Conservation (phyloP, 1,140 invertebrate species). For the Mylabris phalerata region DNA sequence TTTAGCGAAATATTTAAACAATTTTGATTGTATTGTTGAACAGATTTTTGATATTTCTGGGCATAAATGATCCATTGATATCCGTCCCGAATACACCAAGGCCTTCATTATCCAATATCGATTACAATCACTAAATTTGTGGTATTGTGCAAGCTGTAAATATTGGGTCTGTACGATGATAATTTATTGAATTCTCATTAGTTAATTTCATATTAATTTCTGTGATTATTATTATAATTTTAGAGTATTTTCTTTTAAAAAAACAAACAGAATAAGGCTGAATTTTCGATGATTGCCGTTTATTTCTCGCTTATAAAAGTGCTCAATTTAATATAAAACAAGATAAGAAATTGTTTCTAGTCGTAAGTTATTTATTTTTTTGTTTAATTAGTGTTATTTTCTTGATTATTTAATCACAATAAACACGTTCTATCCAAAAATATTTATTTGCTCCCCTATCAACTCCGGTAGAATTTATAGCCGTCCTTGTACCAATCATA, state of each 20-base stretch:
- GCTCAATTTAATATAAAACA: not conserved
- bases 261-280: conserved; percentile 2
- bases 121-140: not conserved
- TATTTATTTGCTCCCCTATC: too few species aligned
- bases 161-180: too few species aligned
- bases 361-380: conserved; percentile 3
- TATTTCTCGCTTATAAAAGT: not conserved
- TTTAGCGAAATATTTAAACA: not conserved
- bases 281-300: not conserved
- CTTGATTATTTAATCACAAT: not conserved
- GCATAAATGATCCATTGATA: conserved; percentile 2
- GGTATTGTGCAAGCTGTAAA: too few species aligned
- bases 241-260: not conserved
- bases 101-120: conserved; percentile 8
- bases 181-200: too few species aligned
- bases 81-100: conserved; percentile 15
- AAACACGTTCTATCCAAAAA: too few species aligned
- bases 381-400: conserved; percentile 6
- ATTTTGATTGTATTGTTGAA: not conserved
- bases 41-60: conserved; percentile 8
- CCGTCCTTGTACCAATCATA: too few species aligned
- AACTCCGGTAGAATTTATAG: too few species aligned
- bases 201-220: too few species aligned
- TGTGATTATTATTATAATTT: too few species aligned
- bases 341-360: conserved; percentile 4